These are phyloP conservation scores for Syngnathus rostellatus DNA, from an alignment of 2,797 vertebrate genomes.

Conservation along the genomic window DNA sequence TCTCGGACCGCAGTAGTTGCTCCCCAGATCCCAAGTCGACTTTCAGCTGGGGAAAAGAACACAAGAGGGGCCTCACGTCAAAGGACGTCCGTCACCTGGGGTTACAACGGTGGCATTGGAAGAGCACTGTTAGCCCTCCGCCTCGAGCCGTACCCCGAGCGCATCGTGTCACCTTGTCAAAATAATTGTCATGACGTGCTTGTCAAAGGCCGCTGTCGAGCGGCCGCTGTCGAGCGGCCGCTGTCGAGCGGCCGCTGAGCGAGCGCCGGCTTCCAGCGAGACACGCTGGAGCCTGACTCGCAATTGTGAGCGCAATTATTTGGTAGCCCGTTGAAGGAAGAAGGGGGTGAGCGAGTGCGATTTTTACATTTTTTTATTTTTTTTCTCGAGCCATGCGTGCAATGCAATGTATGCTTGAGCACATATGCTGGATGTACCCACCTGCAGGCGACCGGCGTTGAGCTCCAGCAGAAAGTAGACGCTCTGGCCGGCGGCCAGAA, in stretches of 20 bases:
- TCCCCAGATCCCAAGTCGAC: constrained; percentile 75
- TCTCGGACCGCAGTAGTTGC: constrained; percentile 68
- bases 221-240: constrained; percentile 55
- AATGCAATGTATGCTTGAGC: constrained; percentile 21
- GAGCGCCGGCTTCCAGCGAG: constrained; percentile 42
- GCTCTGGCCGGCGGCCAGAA: constrained; percentile 77
- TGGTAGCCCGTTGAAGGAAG: constrained; percentile 47
- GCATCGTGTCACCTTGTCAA: constrained; percentile 55
- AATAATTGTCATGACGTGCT: constrained; percentile 45
- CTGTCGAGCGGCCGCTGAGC: constrained; percentile 47
- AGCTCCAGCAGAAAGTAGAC: constrained; percentile 79
- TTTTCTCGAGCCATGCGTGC: constrained; percentile 1
- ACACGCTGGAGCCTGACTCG: constrained; percentile 45
- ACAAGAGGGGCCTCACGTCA: background rate
- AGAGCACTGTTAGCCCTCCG: constrained; percentile 45
- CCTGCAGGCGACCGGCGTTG: constrained; percentile 73
- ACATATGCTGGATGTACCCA: constrained; percentile 62
- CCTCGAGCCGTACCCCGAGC: constrained; percentile 38
- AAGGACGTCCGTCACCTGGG: constrained; percentile 43
- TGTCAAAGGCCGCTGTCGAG: constrained; percentile 59
- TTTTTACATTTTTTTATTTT: background rate
- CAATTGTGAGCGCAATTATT: constrained; percentile 31
- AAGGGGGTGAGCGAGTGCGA: constrained; percentile 6
- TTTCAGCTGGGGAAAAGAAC: constrained; percentile 67
- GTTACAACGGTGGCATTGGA: constrained; percentile 32